Evolutionary conservation across 1,140 invertebrate genomes (phyloP).

Genomic region (Gerris buenoi): DNA sequence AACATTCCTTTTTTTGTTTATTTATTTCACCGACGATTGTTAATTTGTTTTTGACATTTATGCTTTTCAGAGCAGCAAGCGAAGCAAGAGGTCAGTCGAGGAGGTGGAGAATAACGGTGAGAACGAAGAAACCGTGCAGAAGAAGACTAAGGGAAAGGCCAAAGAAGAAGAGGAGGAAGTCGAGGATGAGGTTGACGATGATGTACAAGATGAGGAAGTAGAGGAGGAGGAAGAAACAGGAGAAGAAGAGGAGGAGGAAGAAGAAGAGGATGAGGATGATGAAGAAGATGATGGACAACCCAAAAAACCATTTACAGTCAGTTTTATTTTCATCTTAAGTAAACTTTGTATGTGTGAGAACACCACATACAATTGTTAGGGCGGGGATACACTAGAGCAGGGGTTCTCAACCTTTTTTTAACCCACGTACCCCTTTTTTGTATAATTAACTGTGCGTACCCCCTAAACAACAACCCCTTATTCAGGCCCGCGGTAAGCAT

Average conservation of each 20-base stretch:
- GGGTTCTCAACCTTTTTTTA: no score
- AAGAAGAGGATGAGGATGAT: slow-evolving; percentile 11
- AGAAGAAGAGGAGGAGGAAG: slow-evolving; percentile 12
- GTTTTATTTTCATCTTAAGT: no score
- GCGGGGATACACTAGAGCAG: no score
- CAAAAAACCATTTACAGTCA: slow-evolving; percentile 6
- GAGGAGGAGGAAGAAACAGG: background rate
- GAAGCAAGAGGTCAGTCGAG: background rate
- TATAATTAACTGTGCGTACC: no score
- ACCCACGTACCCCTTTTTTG: no score
- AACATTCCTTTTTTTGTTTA: no score
- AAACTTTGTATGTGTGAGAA: no score
- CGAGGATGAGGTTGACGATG: background rate
- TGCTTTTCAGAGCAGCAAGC: background rate
- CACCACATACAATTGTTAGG: no score
- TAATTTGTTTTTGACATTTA: no score
- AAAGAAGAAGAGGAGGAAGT: background rate
- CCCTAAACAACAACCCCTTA: no score
- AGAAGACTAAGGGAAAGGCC: background rate
- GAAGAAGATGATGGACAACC: slow-evolving; percentile 10
- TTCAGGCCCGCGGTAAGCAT: no score
- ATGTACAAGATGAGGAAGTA: background rate
- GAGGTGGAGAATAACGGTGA: background rate
- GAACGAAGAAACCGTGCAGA: background rate
- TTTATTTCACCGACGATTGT: no score